Percentiles rank a stretch among this genome's conserved stretches.
Evolutionary conservation across 2,888 invertebrate genomes (phyloP).

Genomic region (Mythimna ferrago): DNA sequence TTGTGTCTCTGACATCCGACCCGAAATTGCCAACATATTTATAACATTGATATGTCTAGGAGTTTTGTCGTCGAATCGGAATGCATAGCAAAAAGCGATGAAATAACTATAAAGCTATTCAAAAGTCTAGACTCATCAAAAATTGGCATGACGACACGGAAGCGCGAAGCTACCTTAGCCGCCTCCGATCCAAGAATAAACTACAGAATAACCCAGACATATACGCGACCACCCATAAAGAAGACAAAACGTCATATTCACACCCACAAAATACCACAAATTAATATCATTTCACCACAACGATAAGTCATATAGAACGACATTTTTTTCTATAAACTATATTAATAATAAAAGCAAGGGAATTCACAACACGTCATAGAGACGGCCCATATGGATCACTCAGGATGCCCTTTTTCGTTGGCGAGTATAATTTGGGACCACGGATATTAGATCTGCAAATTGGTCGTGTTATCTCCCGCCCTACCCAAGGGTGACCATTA

Average conservation of each 20-base stretch:
- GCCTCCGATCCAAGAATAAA: slow-evolving; percentile 38
- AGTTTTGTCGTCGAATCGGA: neutral
- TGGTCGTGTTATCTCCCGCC: slow-evolving; percentile 83
- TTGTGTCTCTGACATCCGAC: slow-evolving; percentile 9
- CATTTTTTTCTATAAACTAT: slow-evolving; percentile 70
- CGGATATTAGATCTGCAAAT: slow-evolving; percentile 88
- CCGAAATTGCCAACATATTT: neutral
- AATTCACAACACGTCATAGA: slow-evolving; percentile 74
- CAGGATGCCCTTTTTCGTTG: slow-evolving; percentile 71
- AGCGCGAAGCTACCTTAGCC: slow-evolving; percentile 13
- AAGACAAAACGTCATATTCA: slow-evolving; percentile 59
- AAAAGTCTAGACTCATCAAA: neutral
- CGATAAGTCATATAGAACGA: slow-evolving; percentile 60
- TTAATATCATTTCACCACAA: slow-evolving; percentile 56
- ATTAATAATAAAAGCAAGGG: slow-evolving; percentile 63
- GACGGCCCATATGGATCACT: slow-evolving; percentile 77
- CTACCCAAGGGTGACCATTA: slow-evolving; percentile 71
- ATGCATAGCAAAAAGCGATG: no score
- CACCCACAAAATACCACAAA: slow-evolving; percentile 54
- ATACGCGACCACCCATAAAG: slow-evolving; percentile 34
- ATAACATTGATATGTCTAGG: neutral
- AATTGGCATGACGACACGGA: slow-evolving; percentile 37
- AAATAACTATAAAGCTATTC: neutral
- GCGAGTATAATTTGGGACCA: slow-evolving; percentile 77
- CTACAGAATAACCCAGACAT: slow-evolving; percentile 26